Conservation (phyloP, 2,888 invertebrate species). For the Gibbula magus region DNA sequence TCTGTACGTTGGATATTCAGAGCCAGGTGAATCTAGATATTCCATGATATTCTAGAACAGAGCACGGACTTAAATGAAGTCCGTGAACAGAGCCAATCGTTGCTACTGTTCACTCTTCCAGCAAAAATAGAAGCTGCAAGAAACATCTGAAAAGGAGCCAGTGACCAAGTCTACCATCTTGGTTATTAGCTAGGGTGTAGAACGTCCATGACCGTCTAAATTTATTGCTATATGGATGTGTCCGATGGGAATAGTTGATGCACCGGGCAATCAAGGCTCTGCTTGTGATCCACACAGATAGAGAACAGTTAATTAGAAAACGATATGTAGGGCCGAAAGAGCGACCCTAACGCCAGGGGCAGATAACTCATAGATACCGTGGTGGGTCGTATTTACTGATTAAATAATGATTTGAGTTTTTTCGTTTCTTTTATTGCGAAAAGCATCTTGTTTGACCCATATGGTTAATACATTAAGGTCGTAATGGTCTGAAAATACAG, state of each 20-base stretch:
- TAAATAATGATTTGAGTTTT: not conserved
- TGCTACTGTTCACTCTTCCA: no score
- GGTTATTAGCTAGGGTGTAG: not conserved
- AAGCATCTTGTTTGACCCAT: not conserved
- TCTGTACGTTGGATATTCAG: no score
- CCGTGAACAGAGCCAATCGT: no score
- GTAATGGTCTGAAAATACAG: not conserved
- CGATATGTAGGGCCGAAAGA: slow-evolving; percentile 6
- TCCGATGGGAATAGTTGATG: slow-evolving; percentile 26
- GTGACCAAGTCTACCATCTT: not conserved
- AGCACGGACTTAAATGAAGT: no score
- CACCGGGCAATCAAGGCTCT: slow-evolving; percentile 3
- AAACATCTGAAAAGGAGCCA: no score
- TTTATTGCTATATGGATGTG: slow-evolving; percentile 23
- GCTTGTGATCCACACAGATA: slow-evolving; percentile 9
- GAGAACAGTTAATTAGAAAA: slow-evolving; percentile 30
- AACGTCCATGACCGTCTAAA: slow-evolving; percentile 7
- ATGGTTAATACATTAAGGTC: not conserved
- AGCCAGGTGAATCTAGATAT: no score
- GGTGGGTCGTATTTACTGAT: not conserved
- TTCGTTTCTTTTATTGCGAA: not conserved
- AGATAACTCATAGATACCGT: not conserved
- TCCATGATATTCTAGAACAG: no score
- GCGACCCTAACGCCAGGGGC: not conserved
- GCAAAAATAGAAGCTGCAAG: no score